Conservation (phyloP, 2,888 invertebrate genomes). For the Desoria tigrina region DNA sequence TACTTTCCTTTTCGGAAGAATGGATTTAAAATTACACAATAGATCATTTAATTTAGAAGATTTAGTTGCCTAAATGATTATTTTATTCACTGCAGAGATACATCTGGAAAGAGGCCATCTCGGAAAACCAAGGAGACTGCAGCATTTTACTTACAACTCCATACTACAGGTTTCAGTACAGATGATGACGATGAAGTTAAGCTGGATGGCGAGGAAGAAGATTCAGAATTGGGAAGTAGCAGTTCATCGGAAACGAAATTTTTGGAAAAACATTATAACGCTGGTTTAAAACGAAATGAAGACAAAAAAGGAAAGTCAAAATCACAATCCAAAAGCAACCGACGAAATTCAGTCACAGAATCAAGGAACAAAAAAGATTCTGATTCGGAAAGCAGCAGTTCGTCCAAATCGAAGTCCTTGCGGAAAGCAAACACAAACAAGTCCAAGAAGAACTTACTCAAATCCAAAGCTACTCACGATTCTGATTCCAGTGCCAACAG, state of each 20-base stretch:
- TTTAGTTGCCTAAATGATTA: too few species aligned
- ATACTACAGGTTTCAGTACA: slow-evolving; percentile 68
- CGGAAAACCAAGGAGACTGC: slow-evolving; percentile 76
- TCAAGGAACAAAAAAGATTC: slow-evolving; percentile 9
- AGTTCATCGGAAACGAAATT: slow-evolving; percentile 52
- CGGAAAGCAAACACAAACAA: too few species aligned
- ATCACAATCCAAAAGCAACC: slow-evolving; percentile 11
- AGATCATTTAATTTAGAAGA: too few species aligned
- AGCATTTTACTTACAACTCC: slow-evolving; percentile 71
- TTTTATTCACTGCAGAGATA: too few species aligned
- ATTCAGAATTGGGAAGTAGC: slow-evolving; percentile 43
- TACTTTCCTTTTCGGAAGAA: too few species aligned
- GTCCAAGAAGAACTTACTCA: too few species aligned
- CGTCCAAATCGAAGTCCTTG: too few species aligned
- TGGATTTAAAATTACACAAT: too few species aligned
- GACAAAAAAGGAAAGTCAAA: slow-evolving; percentile 22
- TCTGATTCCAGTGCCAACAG: too few species aligned
- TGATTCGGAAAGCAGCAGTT: slow-evolving; percentile 13
- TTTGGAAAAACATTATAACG: slow-evolving; percentile 51
- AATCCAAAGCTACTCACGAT: too few species aligned
- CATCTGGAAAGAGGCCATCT: slow-evolving; percentile 54
- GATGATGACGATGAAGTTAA: slow-evolving; percentile 59
- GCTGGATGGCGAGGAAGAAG: slow-evolving; percentile 57
- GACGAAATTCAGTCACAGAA: slow-evolving; percentile 1
- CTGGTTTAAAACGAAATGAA: slow-evolving; percentile 43